Evolutionary conservation across 2,797 vertebrate genomes (phyloP), one percentile per base, ranked within the genome.

Genomic region (Channallabes apus): DNA sequence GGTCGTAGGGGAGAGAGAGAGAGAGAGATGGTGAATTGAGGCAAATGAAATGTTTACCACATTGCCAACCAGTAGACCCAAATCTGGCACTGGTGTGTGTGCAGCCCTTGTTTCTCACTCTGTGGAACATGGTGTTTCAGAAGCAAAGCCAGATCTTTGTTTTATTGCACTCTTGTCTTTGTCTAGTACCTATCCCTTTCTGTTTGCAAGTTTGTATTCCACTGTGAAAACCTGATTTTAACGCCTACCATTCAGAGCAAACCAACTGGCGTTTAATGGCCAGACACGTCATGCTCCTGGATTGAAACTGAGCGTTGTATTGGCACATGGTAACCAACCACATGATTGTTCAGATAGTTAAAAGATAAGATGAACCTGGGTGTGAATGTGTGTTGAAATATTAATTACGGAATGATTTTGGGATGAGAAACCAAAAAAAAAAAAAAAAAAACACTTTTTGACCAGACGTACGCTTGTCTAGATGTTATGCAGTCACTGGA

Each of bases 21-120:
- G 76, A 68, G 22, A 75, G 77, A 58, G n/a, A 79, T 46, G 54
- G 81, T 15, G 69, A 22, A 41, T 67, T 59, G 69, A 67, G 11
- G 32, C 32, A 82, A 82, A 85, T 82, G 79, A 46, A 85, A 62
- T 14, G 61, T 85, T 81, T 76, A 41, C 27, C 20, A 24, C 68
- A 24, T 51, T 4, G 27, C n/a, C 73, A 58, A 76, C n/a, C 20
- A 76, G 7, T 77, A 27, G 27, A 77, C 54, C 6, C 68, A 65
- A 54, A 54, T 73, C 46, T 56, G 29, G 84, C 78, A 72, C 11
- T 5, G 58, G 24, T 6, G 8, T 84, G 46, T 51, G 15, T 71
- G 38, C 24, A 22, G 3, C 69, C 69, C 24, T 72, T 46, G 8
- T 61, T 83, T 27, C 59, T 78, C 35, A 6, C 27, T 18, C 18